These are phyloP conservation scores for Tetragnatha versicolor DNA, from an alignment of 1,140 invertebrate species.

Conservation along the genomic window DNA sequence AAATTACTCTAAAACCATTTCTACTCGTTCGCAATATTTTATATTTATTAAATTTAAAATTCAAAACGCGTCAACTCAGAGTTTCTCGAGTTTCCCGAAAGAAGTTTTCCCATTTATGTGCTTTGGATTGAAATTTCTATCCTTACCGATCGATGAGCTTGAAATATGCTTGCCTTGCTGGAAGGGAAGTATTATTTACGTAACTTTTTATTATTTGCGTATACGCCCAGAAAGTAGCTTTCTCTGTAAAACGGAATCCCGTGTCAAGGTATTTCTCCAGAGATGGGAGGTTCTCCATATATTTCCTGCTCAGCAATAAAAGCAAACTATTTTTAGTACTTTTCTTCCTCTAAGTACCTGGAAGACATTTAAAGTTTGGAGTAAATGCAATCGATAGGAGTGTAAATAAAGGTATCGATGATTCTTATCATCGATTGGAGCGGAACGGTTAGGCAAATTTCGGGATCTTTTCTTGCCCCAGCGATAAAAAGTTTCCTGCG, in stretches of 20 bases:
- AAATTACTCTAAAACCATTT: too few species aligned
- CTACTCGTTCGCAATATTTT: too few species aligned
- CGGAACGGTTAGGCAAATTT: not conserved
- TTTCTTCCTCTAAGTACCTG: not conserved
- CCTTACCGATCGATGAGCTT: too few species aligned
- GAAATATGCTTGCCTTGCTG: too few species aligned
- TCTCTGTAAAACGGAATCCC: not conserved
- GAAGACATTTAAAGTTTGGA: not conserved
- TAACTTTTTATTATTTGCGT: too few species aligned
- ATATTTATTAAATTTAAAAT: too few species aligned
- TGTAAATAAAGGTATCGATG: constrained; percentile 27
- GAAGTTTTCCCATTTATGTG: too few species aligned
- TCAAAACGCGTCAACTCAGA: too few species aligned
- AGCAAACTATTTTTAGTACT: constrained; percentile 12
- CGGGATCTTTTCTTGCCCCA: not conserved
- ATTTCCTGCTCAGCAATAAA: not conserved
- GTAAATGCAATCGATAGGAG: not conserved
- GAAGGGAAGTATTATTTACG: too few species aligned
- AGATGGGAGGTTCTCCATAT: not conserved
- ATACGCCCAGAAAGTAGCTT: not conserved
- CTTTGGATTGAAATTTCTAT: too few species aligned
- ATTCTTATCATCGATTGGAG: constrained; percentile 10
- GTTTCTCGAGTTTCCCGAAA: too few species aligned
- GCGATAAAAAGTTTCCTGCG: constrained; percentile 18
- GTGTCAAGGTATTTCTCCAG: not conserved